Base-by-base conservation (phyloP, 2,113 vertebrate genomes). In the Datnioides undecimradiatus region DNA sequence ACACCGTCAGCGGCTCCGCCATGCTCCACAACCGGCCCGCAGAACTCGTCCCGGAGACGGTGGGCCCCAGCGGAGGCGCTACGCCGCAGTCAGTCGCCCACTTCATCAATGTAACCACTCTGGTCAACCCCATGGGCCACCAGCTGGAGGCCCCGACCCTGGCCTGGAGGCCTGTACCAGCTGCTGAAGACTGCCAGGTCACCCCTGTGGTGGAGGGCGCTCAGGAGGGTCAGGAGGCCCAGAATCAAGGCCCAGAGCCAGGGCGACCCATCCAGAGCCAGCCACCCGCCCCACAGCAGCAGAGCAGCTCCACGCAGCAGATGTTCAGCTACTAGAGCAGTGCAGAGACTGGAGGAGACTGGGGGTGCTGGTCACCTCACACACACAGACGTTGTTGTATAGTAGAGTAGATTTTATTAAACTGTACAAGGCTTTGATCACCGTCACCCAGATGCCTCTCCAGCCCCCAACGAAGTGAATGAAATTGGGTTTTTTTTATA, bases 101-200 rank as follows among this genome's bases (percentile, higher is more conserved):
- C 86, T 99, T 98, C 89, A 99, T 99, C 91, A 99, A 99, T 87
- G 95, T 99, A 40, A 96, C 97, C 91, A 97, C 97, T 8, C 93
- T 99, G 77, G 98, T 99, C 90, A 99, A 99, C 93, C 98, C 98
- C 78, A 96, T 99, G 78, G 89, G 96, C 7, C 96, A 86, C 86
- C 96, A 96, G 86, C 93, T 99, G 5, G 97, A 98, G 25, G 95
- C 95, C 60, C 96, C 96, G 6, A 95, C 96, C 1, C 92, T 99
- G 52, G 90, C 96, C 0, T 99, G 98, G 98, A 96, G 98, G 86
- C 95, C 98, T 0, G 95, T 98, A 12, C 36, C 90, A 3, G 82
- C 95, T 76, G 67, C 95, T 52, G 94, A 94, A 83, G 25, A 96
- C 91, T 1, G 94, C 90, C 67, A 90, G 38, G 76, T 88, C 7